A percentile compares a stretch with the other conserved stretches of the same genome.
Conservation (phyloP, 2,113 vertebrate species). For the Percopsis transmontana region DNA sequence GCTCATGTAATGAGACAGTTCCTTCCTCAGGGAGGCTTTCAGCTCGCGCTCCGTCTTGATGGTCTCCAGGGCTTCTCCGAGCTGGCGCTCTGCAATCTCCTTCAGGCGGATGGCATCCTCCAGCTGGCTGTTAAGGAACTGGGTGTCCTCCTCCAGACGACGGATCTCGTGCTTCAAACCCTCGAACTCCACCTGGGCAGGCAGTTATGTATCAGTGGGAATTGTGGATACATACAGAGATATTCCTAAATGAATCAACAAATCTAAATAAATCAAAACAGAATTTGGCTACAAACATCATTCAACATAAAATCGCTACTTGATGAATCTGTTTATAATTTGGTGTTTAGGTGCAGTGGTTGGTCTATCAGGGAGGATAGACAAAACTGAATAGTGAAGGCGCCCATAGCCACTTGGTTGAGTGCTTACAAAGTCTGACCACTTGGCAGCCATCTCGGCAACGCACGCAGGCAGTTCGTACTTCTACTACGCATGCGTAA, state of each 20-base stretch:
- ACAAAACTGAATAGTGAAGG: too few relatives aligned
- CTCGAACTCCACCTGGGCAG: conserved; percentile 94
- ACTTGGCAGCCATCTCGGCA: too few relatives aligned
- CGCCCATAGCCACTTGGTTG: too few relatives aligned
- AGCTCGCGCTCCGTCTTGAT: conserved; percentile 96
- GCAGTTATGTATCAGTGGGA: not conserved
- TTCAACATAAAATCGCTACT: too few relatives aligned
- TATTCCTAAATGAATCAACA: not conserved
- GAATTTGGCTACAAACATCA: too few relatives aligned
- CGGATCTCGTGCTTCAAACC: conserved; percentile 98
- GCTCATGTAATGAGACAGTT: conserved; percentile 97
- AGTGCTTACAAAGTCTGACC: too few relatives aligned
- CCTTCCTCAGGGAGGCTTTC: conserved; percentile 94
- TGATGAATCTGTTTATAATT: too few relatives aligned
- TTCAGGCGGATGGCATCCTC: conserved; percentile 96
- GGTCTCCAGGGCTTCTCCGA: conserved; percentile 93
- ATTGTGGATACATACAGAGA: not conserved
- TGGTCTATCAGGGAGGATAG: too few relatives aligned
- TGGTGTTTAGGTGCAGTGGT: too few relatives aligned
- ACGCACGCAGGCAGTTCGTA: too few relatives aligned
- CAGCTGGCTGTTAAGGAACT: conserved; percentile 96
- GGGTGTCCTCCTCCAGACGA: conserved; percentile 92
- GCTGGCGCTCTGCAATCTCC: conserved; percentile 93
- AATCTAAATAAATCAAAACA: not conserved
- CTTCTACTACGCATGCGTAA: too few relatives aligned